Evolutionary conservation across 2,113 vertebrate species (phyloP), one percentile per base, ranked within the genome.

Genomic region (Sander vitreus): DNA sequence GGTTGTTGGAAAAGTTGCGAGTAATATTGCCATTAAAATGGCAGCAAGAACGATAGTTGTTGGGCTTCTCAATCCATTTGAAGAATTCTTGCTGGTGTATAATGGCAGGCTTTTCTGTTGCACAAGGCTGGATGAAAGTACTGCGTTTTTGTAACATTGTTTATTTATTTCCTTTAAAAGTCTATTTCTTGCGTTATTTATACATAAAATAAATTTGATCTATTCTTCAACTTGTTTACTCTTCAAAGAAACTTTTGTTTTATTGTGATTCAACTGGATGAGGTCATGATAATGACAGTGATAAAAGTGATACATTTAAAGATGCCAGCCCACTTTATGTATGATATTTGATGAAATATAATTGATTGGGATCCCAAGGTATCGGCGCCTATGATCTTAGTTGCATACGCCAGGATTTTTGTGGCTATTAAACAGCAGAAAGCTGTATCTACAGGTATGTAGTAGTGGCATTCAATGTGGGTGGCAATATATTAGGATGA

Each of bases 21-120:
- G 73, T 86, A 86, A 82, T 91, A 89, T 92, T 90, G 55, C 80
- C 87, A 93, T 94, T 94, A 90, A 89, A 92, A 92, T 90, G 76
- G 83, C 77, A 83, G 75, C 74, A 77, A 87, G 80, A 90, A 85
- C 62, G 73, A 81, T 13, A 75, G 75, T 72, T 84, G 85, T 69
- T 79, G 63, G 65, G 72, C 53, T 47, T 80, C 65, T 83, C 51
- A 30, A 87, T 71, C 76, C 60, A 68, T 92, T 92, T 91, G 90
- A 93, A 91, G 80, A 87, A 64, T 82, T 87, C 59, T 74, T 50
- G 57, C 57, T 83, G 47, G 64, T 54, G 39, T 88, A 60, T 89
- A 84, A 83, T 81, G 82, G 84, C 58, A 53, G 85, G 76, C 59
- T 68, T 91, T 87, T 88, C 55, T 85, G 72, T 88, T 88, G 59